These are phyloP conservation scores for Sebastolobus altivelis DNA, from an alignment of 2,797 vertebrate genomes.

Conservation along the genomic window DNA sequence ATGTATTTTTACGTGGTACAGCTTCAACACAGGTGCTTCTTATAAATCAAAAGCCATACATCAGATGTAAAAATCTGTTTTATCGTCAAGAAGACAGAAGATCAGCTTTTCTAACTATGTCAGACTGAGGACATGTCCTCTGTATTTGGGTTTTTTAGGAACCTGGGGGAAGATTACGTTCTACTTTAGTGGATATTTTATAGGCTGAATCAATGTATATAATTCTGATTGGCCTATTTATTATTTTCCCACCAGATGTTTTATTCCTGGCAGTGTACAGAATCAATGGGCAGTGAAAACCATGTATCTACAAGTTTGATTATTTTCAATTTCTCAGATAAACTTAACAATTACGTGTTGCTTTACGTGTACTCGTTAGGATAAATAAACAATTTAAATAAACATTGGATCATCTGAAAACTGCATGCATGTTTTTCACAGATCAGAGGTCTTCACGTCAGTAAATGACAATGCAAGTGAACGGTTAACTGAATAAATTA, in stretches of 20 bases:
- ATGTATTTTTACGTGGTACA: neutral
- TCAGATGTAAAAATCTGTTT: neutral
- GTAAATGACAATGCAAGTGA: neutral
- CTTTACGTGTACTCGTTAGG: neutral
- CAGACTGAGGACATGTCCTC: neutral
- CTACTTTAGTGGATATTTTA: neutral
- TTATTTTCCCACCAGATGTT: neutral
- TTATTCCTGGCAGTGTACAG: neutral
- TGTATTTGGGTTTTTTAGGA: neutral
- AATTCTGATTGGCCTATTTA: neutral
- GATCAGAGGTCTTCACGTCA: neutral
- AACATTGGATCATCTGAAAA: neutral
- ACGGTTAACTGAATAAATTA: neutral
- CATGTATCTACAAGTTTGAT: neutral
- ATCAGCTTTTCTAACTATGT: neutral
- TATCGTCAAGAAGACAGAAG: neutral
- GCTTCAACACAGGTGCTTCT: slow-evolving; percentile 4
- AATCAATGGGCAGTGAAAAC: slow-evolving; percentile 1
- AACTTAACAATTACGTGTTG: neutral
- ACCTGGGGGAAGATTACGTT: neutral
- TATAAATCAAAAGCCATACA: neutral
- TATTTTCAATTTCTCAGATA: neutral
- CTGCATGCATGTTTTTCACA: neutral
- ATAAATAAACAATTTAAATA: neutral
- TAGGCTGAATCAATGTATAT: neutral